Conservation (phyloP, 2,888 invertebrate genomes). For the Tipula unca region DNA sequence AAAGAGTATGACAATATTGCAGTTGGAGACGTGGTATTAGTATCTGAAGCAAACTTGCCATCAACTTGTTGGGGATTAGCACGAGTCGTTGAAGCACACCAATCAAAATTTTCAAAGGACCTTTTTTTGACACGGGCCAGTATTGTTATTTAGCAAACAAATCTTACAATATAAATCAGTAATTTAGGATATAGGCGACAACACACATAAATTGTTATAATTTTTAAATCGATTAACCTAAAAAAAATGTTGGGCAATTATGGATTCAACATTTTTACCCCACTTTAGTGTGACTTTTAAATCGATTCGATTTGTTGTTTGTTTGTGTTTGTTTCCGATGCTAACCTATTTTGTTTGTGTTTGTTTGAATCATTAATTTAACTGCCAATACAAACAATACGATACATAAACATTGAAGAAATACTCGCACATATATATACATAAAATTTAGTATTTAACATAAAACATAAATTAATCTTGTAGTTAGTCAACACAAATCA, state of each 20-base stretch:
- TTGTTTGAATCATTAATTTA: not conserved
- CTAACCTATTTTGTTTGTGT: not conserved
- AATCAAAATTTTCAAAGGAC: too few species aligned
- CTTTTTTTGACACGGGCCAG: not conserved
- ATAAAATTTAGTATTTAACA: not conserved
- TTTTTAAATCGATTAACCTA: not conserved
- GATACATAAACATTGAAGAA: not conserved
- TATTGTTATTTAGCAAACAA: slow-evolving; percentile 2
- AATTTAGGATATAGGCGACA: not conserved
- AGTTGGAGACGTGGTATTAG: too few species aligned
- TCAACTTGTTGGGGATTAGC: too few species aligned
- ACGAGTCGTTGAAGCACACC: too few species aligned
- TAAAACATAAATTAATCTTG: slow-evolving; percentile 2
- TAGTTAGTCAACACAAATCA: not conserved
- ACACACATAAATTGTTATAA: not conserved
- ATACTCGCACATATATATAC: not conserved
- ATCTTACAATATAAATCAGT: not conserved
- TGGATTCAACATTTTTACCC: not conserved
- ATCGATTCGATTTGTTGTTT: not conserved
- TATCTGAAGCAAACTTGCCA: too few species aligned
- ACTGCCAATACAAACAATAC: not conserved
- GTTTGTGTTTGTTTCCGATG: not conserved
- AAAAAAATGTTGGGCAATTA: not conserved
- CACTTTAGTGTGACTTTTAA: not conserved
- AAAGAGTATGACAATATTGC: too few species aligned